Base-by-base conservation (phyloP, 2,888 invertebrate species). In the Phytoseiulus persimilis region DNA sequence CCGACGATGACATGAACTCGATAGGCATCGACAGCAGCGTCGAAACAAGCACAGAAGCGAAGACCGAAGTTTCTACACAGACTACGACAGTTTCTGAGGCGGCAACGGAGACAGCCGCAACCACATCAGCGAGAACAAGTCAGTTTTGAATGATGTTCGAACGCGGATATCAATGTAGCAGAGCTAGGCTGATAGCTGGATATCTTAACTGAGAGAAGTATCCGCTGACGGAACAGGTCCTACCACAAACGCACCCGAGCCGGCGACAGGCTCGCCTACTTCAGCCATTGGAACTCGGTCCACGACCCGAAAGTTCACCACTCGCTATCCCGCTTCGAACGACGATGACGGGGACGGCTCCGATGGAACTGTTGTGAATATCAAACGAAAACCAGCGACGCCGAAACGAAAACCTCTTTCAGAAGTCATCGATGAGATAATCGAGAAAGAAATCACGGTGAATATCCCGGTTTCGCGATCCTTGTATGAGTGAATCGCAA, bases 1-100 rank as follows among this genome's bases (percentile, higher is more conserved):
- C 33, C 28, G 87, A 87, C 33, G 87, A 87, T 87, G 87, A 87
- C 32, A 33, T 87, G 32, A 87, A 87, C 23, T 33, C 87, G 33
- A 87, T 87, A 3, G 5, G 39, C 2, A 39, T 87, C 32, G 87
- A 87, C 87, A 32, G 18, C 87, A 87, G 87, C n/a, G 45, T 87
- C 33, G 65, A 65, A 32, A 87, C 31, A 32, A 32, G 33, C 3
- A 87, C 87, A 31, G 32, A 28, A 32, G 87, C 18, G 33, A 45
- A 87, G 33, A 31, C 87, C 0, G 33, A n/a, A 18, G 33, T 23
- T 23, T 18, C 32, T 28, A 32, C 33, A 31, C n/a, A 39, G 18
- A 87, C 2, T 1, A 31, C 87, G 9, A 87, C 6, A 31, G 31
- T 33, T 14, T 28, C 5, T 11, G 32, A 33, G 32, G 28, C 84